Percentiles rank a stretch among this genome's conserved stretches.
These are phyloP conservation scores for Hymenochirus boettgeri DNA, from an alignment of 2,113 vertebrate species.

Conservation along the genomic window DNA sequence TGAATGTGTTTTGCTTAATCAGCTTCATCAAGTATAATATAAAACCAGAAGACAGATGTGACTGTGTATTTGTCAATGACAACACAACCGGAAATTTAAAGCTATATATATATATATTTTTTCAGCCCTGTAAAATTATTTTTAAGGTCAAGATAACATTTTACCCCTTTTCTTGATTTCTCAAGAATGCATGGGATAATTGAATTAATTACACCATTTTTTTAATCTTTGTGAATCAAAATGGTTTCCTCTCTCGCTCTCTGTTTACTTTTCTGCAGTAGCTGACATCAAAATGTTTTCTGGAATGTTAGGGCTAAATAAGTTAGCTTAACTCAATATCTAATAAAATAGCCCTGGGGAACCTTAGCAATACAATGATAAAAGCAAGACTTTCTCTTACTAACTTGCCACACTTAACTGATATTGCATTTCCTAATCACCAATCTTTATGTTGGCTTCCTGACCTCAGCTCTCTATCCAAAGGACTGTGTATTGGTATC, in stretches of 20 bases:
- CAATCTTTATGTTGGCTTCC: constrained; percentile 78
- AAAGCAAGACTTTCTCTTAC: constrained; percentile 76
- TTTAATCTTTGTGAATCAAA: constrained; percentile 64
- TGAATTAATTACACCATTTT: constrained; percentile 80
- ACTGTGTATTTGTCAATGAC: no score
- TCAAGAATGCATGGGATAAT: constrained; percentile 59
- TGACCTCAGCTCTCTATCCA: constrained; percentile 70
- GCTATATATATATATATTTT: no score
- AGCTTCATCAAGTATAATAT: no score
- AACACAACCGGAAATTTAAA: no score
- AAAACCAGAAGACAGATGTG: no score
- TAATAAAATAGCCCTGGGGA: constrained; percentile 76
- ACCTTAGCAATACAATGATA: constrained; percentile 71
- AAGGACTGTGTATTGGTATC: constrained; percentile 69
- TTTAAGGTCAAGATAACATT: no score
- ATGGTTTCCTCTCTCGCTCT: constrained; percentile 66
- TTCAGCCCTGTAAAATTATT: constrained; percentile 58
- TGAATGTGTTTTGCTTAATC: no score
- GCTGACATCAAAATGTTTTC: constrained; percentile 81
- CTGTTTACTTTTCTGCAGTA: constrained; percentile 79
- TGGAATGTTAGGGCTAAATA: constrained; percentile 77
- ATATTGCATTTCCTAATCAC: constrained; percentile 81
- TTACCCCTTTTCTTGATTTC: constrained; percentile 59
- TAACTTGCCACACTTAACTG: constrained; percentile 78
- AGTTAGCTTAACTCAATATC: constrained; percentile 90